Percentiles rank a stretch among this genome's conserved stretches.
Evolutionary conservation across 2,797 vertebrate genomes (phyloP).

Genomic region (Nasua narica): DNA sequence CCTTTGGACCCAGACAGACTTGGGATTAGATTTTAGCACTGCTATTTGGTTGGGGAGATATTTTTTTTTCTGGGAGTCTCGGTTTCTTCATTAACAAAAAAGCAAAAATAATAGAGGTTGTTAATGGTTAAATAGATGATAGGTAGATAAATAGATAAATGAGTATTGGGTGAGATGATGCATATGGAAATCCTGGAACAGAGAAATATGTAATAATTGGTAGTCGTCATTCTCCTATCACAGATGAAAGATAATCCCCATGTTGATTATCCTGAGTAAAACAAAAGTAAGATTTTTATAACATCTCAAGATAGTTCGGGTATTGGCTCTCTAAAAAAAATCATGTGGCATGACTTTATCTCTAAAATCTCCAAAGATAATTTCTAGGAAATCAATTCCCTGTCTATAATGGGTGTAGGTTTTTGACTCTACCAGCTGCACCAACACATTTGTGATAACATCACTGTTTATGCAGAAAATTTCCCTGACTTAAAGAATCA

Average conservation of each 20-base stretch:
- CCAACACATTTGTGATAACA: background rate
- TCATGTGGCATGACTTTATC: background rate
- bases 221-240: background rate
- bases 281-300: background rate
- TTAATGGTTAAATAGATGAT: background rate
- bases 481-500: background rate
- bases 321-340: background rate
- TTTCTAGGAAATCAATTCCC: background rate
- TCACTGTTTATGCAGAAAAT: background rate
- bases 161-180: background rate
- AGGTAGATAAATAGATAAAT: too few relatives aligned
- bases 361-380: background rate
- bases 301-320: background rate
- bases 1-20: background rate
- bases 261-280: background rate
- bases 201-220: background rate
- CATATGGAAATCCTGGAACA: background rate
- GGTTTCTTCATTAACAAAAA: background rate
- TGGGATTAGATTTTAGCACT: background rate
- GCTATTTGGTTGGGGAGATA: background rate
- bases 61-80: constrained; percentile 7
- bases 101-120: background rate
- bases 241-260: background rate
- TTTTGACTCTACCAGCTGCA: background rate
- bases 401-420: background rate